Evolutionary conservation across 2,888 invertebrate genomes (phyloP).

Genomic region (Caenorhabditis angaria): DNA sequence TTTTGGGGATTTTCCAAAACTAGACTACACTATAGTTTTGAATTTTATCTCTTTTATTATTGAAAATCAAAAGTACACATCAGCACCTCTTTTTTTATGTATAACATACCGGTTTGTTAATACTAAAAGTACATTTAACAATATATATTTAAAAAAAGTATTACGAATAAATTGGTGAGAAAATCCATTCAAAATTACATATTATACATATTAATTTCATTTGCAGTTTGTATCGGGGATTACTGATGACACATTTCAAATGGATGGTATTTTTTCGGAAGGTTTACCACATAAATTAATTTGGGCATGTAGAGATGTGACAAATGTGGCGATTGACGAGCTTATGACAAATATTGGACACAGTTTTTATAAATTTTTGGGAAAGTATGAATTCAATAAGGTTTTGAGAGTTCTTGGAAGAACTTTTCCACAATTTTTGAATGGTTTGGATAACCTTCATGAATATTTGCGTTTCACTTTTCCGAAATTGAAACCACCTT

Average conservation of each 20-base stretch:
- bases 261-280: conserved; percentile 58
- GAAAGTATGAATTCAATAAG: conserved; percentile 66
- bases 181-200: too few relatives aligned
- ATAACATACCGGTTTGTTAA: neutral
- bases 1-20: too few relatives aligned
- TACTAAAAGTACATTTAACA: neutral
- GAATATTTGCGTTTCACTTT: conserved; percentile 67
- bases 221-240: conserved; percentile 60
- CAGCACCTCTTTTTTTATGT: too few relatives aligned
- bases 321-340: conserved; percentile 48
- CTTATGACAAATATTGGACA: conserved; percentile 51
- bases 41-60: too few relatives aligned
- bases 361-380: conserved; percentile 59
- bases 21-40: too few relatives aligned
- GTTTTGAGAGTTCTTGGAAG: conserved; percentile 69
- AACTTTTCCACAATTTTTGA: conserved; percentile 69
- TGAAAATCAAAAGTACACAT: too few relatives aligned
- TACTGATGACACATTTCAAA: conserved; percentile 49
- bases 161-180: neutral
- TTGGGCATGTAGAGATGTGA: conserved; percentile 65
- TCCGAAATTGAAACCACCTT: conserved; percentile 85
- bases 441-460: conserved; percentile 70
- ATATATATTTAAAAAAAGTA: neutral
- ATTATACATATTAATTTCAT: neutral
- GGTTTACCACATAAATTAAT: conserved; percentile 59